These are phyloP conservation scores for Orthonevra nobilis DNA, from an alignment of 2,888 invertebrate genomes.

Conservation along the genomic window DNA sequence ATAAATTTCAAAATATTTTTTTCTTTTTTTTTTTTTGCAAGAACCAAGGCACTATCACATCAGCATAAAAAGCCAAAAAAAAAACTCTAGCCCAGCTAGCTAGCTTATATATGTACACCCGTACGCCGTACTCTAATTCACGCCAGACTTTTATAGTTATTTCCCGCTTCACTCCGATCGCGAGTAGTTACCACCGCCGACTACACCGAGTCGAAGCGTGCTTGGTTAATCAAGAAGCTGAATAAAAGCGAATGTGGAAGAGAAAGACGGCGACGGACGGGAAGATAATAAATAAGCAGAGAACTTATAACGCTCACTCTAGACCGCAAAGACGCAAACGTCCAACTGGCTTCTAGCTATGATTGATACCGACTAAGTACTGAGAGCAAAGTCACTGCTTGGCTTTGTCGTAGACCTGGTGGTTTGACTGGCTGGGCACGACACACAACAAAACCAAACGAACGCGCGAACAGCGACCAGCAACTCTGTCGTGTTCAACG, in stretches of 20 bases:
- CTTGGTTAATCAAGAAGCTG: conserved; percentile 35
- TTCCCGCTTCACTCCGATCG: conserved; percentile 45
- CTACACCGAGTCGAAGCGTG: conserved; percentile 27
- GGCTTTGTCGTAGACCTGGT: conserved; percentile 15
- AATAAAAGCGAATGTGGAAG: conserved; percentile 8
- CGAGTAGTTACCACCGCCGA: conserved; percentile 61
- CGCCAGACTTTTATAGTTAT: conserved; percentile 28
- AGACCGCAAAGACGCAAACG: conserved; percentile 42
- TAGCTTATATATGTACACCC: conserved; percentile 37
- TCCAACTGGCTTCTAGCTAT: conserved; percentile 60
- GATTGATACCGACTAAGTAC: conserved; percentile 68
- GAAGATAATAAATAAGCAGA: conserved; percentile 14
- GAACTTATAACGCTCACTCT: conserved; percentile 24
- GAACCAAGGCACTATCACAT: conserved; percentile 30
- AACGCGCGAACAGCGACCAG: conserved; percentile 38
- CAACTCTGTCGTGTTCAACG: conserved; percentile 15
- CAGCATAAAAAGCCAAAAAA: too few species aligned
- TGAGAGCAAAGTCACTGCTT: conserved; percentile 34
- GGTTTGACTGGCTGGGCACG: conserved; percentile 37
- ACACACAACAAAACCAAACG: conserved; percentile 39
- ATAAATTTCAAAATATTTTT: conserved; percentile 16
- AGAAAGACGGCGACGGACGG: conserved; percentile 39
- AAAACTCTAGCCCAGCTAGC: too few species aligned
- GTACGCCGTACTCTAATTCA: conserved; percentile 43
- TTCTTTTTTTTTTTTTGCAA: too few species aligned